Evolutionary conservation across 2,888 invertebrate genomes (phyloP).

Genomic region (Idaea dimidiata): DNA sequence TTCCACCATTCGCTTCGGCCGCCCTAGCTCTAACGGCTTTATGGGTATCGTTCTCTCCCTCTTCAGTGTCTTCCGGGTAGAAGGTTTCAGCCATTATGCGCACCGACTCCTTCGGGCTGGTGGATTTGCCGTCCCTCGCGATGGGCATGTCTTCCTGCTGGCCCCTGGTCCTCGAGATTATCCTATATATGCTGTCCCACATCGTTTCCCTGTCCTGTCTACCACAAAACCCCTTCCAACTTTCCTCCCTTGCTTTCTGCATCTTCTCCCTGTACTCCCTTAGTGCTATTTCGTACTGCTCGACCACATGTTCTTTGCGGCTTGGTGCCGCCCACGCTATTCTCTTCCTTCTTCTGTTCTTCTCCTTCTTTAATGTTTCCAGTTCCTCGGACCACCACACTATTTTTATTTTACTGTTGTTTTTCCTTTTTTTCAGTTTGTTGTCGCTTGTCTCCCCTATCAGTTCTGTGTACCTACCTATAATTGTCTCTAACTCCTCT

Average conservation of each 20-base stretch:
- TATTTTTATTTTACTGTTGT: no score
- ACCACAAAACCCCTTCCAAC: background rate
- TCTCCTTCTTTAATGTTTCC: no score
- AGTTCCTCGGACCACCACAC: no score
- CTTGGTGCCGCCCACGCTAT: no score
- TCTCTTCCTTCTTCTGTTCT: no score
- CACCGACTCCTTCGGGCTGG: no score
- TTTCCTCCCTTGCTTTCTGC: background rate
- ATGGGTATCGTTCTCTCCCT: background rate
- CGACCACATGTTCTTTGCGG: no score
- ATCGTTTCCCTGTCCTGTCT: conserved; percentile 18
- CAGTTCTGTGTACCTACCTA: conserved; percentile 4
- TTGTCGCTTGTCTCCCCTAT: conserved; percentile 3
- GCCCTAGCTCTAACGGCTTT: background rate
- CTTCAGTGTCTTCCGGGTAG: conserved; percentile 3
- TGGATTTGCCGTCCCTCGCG: background rate
- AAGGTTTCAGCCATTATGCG: conserved; percentile 3
- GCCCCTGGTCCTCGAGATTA: background rate
- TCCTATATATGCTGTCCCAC: no score
- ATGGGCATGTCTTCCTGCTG: background rate
- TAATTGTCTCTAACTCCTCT: conserved; percentile 2
- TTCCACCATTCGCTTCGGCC: background rate
- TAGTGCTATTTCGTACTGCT: no score
- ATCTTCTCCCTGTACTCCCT: background rate
- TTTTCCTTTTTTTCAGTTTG: no score